A percentile compares a stretch with the other conserved stretches of the same genome.
phyloP scores from a whole-genome alignment of 30 jellyfish, hydroid and myxozoan species.

The Hydractinia symbiolongicarpus region DNA sequence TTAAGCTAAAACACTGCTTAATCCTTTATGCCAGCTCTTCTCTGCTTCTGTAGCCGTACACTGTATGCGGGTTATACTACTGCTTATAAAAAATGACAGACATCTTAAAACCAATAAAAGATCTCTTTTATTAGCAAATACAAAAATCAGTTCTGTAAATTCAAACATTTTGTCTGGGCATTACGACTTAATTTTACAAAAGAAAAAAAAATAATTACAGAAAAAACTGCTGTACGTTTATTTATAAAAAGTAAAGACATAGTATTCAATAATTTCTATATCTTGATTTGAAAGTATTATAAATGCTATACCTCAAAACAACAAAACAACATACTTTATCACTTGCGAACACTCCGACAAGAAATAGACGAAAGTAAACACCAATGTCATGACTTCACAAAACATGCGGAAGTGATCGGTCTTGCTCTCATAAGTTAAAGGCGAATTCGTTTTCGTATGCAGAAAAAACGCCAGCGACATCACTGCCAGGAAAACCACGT shows the following conservation, averaged over 20 bases:
- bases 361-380: constrained; percentile 41
- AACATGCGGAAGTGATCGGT: constrained; percentile 50
- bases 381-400: constrained; percentile 46
- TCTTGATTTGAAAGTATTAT: not conserved
- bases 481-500: constrained; percentile 34
- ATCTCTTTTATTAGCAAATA: too few relatives aligned
- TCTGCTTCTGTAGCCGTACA: too few relatives aligned
- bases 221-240: not conserved
- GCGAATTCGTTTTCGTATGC: constrained; percentile 38
- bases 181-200: not conserved
- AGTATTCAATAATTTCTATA: not conserved
- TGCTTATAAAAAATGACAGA: too few relatives aligned
- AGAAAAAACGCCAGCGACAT: constrained; percentile 55
- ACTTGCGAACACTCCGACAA: constrained; percentile 57
- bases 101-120: too few relatives aligned
- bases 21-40: too few relatives aligned
- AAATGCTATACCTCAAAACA: not conserved
- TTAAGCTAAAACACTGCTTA: too few relatives aligned
- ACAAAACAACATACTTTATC: constrained; percentile 43
- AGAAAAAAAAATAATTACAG: not conserved
- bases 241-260: not conserved
- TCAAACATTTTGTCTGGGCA: too few relatives aligned
- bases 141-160: too few relatives aligned
- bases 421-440: constrained; percentile 20
- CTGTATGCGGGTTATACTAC: too few relatives aligned